Percentiles rank a stretch among this genome's conserved stretches.
phyloP scores from a whole-genome alignment of 1,140 invertebrate genomes.

The Drosophila tropicalis region DNA sequence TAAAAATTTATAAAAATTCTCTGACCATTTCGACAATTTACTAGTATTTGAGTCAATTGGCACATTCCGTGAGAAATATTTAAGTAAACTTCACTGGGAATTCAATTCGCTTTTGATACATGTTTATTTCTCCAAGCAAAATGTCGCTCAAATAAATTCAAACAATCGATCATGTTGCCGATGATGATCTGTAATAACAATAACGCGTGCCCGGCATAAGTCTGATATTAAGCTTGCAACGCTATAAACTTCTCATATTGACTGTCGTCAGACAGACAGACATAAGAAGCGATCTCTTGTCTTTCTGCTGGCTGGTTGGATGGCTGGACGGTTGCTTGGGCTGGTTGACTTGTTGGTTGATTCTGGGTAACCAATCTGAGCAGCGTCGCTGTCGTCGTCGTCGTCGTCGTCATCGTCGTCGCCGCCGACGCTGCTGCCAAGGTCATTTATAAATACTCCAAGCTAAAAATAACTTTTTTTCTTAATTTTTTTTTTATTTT shows the following conservation, averaged over 20 bases:
- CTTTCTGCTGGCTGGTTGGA: no score
- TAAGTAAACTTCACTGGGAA: no score
- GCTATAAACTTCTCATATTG: neutral
- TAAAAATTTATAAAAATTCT: no score
- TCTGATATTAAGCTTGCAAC: neutral
- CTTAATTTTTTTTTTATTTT: conserved; percentile 37
- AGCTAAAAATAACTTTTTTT: conserved; percentile 70
- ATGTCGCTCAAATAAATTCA: neutral
- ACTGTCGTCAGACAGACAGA: neutral
- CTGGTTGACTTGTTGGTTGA: neutral
- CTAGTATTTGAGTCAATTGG: no score
- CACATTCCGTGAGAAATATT: no score
- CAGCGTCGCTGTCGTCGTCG: neutral
- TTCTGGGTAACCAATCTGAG: conserved; percentile 6
- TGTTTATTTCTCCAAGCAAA: no score
- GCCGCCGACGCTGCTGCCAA: conserved; percentile 44
- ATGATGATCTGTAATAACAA: conserved; percentile 1
- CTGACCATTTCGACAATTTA: no score
- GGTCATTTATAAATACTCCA: conserved; percentile 78
- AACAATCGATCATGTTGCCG: neutral
- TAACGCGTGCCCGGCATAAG: neutral
- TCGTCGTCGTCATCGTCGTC: neutral
- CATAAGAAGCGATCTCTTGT: neutral
- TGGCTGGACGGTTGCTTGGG: no score
- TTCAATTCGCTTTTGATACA: no score